phyloP scores from a whole-genome alignment of 1,140 invertebrate genomes.

The Diachasmimorpha longicaudata region DNA sequence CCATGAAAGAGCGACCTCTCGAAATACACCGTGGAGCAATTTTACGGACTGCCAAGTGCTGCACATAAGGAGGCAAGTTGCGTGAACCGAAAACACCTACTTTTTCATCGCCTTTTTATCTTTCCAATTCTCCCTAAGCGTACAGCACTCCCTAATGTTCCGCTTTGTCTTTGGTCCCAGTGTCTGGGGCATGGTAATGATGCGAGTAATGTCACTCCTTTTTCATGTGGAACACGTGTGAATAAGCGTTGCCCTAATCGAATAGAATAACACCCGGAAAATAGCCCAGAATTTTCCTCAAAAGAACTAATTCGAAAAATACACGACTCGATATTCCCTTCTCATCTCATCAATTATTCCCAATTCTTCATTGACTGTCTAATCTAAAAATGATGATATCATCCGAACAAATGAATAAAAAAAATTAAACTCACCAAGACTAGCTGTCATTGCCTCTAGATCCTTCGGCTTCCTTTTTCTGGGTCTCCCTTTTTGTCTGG shows the following conservation, averaged over 20 bases:
- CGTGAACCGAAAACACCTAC: constrained; percentile 25
- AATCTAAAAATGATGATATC: background rate
- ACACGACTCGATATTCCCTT: too few relatives aligned
- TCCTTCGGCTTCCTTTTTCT: constrained; percentile 91
- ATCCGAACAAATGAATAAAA: background rate
- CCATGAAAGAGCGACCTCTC: background rate
- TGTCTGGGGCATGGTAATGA: constrained; percentile 33
- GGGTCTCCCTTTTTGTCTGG: constrained; percentile 88
- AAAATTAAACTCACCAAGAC: constrained; percentile 72
- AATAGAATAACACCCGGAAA: background rate
- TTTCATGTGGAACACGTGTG: constrained; percentile 24
- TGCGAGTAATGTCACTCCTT: constrained; percentile 29
- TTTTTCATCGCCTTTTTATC: constrained; percentile 15
- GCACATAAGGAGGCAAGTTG: background rate
- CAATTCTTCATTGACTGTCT: background rate
- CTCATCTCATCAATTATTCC: too few relatives aligned
- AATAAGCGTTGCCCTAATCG: background rate
- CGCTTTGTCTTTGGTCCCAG: constrained; percentile 30
- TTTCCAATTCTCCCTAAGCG: constrained; percentile 2
- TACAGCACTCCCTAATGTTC: background rate
- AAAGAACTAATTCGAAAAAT: too few relatives aligned
- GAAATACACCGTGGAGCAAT: constrained; percentile 21
- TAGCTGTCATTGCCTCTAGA: constrained; percentile 82
- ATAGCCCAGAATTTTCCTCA: background rate
- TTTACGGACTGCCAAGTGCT: constrained; percentile 25